Conservation (phyloP, 2,888 invertebrate genomes). For the Habrosyne pyritoides region DNA sequence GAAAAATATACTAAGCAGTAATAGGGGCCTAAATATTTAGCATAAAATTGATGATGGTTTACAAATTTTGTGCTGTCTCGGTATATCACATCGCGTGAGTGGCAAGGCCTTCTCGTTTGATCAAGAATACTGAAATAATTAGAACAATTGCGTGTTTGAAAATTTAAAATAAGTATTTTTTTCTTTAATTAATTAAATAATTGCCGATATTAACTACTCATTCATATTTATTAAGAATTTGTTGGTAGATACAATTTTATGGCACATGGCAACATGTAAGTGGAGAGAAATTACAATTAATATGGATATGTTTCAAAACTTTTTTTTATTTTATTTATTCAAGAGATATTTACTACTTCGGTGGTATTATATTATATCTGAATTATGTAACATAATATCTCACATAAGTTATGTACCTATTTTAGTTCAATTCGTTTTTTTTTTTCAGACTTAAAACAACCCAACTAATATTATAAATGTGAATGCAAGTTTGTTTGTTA, state of each 20-base stretch:
- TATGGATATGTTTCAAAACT: neutral
- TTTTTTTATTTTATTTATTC: no score
- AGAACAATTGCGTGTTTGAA: constrained; percentile 1
- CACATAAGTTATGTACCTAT: no score
- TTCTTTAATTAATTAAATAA: neutral
- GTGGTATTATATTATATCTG: no score
- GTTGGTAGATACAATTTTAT: neutral
- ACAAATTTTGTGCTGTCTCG: neutral
- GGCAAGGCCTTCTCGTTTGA: neutral
- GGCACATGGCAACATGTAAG: neutral
- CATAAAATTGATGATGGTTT: neutral
- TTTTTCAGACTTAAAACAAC: no score
- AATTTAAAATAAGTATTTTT: neutral
- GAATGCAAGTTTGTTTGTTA: no score
- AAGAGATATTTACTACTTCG: no score
- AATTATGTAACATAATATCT: no score
- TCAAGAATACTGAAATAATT: constrained; percentile 4
- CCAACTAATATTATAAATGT: no score
- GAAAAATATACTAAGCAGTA: neutral
- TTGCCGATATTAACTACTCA: neutral
- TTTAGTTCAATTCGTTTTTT: no score
- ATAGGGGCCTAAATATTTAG: neutral
- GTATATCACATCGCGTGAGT: neutral
- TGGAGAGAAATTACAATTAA: neutral
- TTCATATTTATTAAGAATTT: neutral